Percentiles rank a stretch among this genome's conserved stretches.
Conservation (phyloP, 2,113 vertebrate genomes). For the Neotragus pygmaeus region DNA sequence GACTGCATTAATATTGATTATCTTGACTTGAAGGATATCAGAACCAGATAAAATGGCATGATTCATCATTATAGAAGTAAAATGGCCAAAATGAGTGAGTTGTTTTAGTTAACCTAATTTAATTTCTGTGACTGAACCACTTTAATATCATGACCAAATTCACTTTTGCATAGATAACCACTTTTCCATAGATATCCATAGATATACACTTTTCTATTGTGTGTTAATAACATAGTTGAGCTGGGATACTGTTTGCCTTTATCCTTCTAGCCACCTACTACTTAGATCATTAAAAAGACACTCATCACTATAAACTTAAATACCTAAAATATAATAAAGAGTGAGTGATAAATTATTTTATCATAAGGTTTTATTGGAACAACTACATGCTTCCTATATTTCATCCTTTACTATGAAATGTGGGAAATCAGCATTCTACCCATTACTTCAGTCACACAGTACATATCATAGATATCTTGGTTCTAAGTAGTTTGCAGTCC, state of each 20-base stretch:
- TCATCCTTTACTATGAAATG: neutral
- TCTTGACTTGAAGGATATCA: neutral
- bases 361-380: neutral
- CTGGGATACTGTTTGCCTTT: slow-evolving; percentile 9
- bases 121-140: neutral
- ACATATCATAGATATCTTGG: neutral
- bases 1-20: neutral
- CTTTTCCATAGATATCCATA: neutral
- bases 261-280: neutral
- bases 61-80: slow-evolving; percentile 21
- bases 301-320: neutral
- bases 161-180: neutral
- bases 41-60: neutral
- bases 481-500: neutral
- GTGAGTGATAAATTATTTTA: neutral
- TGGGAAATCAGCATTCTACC: neutral
- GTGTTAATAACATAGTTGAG: neutral
- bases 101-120: slow-evolving; percentile 20
- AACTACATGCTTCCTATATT: neutral
- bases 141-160: neutral
- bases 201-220: neutral
- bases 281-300: neutral
- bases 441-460: neutral
- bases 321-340: neutral
- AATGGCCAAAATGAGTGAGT: neutral